phyloP scores from a whole-genome alignment of 2,888 invertebrate genomes.

The Nomada fabriciana region DNA sequence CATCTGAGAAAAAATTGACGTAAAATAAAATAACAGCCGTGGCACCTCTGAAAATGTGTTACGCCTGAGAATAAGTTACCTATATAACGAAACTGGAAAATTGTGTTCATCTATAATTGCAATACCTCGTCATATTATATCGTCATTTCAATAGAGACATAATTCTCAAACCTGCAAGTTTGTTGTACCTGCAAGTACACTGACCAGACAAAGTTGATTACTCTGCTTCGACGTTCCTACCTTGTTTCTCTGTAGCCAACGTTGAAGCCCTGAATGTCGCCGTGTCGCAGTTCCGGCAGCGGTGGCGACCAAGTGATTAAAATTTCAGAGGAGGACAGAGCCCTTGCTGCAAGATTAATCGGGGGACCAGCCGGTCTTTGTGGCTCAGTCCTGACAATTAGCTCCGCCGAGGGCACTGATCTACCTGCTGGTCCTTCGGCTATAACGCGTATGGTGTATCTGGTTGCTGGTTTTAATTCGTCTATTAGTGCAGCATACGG shows the following conservation, averaged over 20 bases:
- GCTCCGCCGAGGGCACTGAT: slow-evolving; percentile 88
- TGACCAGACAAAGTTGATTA: not conserved
- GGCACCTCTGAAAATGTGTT: too few relatives aligned
- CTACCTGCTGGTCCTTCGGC: slow-evolving; percentile 91
- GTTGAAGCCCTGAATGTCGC: slow-evolving; percentile 91
- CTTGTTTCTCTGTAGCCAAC: slow-evolving; percentile 88
- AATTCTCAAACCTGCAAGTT: too few relatives aligned
- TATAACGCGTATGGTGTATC: slow-evolving; percentile 89
- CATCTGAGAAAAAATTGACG: too few relatives aligned
- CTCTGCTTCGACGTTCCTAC: slow-evolving; percentile 66
- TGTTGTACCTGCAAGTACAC: too few relatives aligned
- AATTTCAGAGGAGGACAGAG: slow-evolving; percentile 90
- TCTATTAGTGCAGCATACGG: slow-evolving; percentile 88
- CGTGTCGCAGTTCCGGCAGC: slow-evolving; percentile 89
- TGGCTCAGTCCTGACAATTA: slow-evolving; percentile 88
- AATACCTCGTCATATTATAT: too few relatives aligned
- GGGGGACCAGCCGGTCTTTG: slow-evolving; percentile 90
- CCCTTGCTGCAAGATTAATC: slow-evolving; percentile 88
- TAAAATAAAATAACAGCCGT: too few relatives aligned
- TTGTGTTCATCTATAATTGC: too few relatives aligned
- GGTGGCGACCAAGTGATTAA: slow-evolving; percentile 91
- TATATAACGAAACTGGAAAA: too few relatives aligned
- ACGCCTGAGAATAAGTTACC: too few relatives aligned
- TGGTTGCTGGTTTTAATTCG: slow-evolving; percentile 89
- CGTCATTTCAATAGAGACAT: too few relatives aligned